Evolutionary conservation across 2,888 invertebrate species (phyloP), one percentile per base, ranked within the genome.

Genomic region (Scrobipalpa costella): DNA sequence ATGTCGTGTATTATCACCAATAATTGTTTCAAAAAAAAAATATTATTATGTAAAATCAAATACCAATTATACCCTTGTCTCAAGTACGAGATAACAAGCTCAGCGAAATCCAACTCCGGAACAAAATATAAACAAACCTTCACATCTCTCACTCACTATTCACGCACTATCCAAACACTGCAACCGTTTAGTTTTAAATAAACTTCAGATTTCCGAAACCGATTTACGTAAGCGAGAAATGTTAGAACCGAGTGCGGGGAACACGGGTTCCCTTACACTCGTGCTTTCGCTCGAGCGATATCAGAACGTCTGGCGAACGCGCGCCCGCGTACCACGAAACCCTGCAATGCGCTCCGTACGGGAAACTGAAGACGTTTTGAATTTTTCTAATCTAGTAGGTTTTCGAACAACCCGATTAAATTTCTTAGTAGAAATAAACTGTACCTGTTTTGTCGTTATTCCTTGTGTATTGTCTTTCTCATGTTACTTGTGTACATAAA

Each of bases 121-220:
- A 62, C 27, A 15, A 44, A 62, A 21, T 21, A 52, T 44, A 15
- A 44, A 62, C 64, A 40, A 62, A 64, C 64, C 62, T 62, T 62
- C 64, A 64, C 64, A 62, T 64, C 9, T 60, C 63, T 34, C 55
- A 55, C 33, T 49, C 60, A 49, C 60, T 34, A 6, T 49, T 34
- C 38, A 36, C 40, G 27, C 47, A 27, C 59, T 44, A 59, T 27
- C 38, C 21, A 17, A 44, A 44, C 59, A 59, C 59, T 59, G 17
- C 47, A 60, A 47, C 3, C 38, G 58, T 55, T 34, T 34, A 55
- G 27, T 55, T 55, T 34, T 15, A 55, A 55, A 52, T 52, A 52
- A 55, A 55, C 15, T 55, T n/a, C 33, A n/a, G 33, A 49, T 47
- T 47, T 6, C 15, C 17, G 47, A 52, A 52, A 27, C 11, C 49